Percentiles rank a stretch among this genome's conserved stretches.
Evolutionary conservation across 23 tunicate genomes (phyloP).

Genomic region (Clavelina lepadiformis): DNA sequence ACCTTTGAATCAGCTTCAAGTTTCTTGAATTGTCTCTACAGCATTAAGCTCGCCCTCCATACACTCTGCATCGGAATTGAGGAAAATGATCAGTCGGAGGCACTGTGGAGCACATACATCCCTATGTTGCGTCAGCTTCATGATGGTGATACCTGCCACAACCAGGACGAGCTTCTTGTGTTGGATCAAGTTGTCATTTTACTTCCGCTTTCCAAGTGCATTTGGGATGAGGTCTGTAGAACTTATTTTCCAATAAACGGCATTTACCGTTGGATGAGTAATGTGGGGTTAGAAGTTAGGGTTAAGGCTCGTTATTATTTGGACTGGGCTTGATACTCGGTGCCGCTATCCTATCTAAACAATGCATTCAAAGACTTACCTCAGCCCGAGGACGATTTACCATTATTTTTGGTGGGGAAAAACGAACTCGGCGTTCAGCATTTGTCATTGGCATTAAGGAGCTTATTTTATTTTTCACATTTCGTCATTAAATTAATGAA

Average conservation of each 20-base stretch:
- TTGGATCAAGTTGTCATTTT: slow-evolving; percentile 44
- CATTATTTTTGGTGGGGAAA: too few species aligned
- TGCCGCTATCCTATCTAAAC: too few species aligned
- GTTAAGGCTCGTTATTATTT: too few species aligned
- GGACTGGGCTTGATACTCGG: too few species aligned
- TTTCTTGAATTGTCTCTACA: slow-evolving; percentile 6
- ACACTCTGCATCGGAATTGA: slow-evolving; percentile 79
- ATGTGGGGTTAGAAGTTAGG: too few species aligned
- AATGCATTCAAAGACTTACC: too few species aligned
- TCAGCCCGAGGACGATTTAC: too few species aligned
- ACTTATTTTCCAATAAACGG: too few species aligned
- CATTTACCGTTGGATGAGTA: too few species aligned
- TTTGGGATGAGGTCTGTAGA: slow-evolving; percentile 60
- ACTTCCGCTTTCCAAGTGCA: slow-evolving; percentile 50
- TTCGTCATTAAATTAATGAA: background rate
- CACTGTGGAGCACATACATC: slow-evolving; percentile 63
- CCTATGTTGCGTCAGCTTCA: slow-evolving; percentile 49
- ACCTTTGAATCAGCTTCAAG: background rate
- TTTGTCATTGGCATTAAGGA: too few species aligned
- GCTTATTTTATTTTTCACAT: background rate
- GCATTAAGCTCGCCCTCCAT: slow-evolving; percentile 66
- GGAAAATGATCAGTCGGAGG: slow-evolving; percentile 41
- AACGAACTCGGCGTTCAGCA: too few species aligned
- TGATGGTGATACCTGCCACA: slow-evolving; percentile 10
- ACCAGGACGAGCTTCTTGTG: slow-evolving; percentile 26